Evolutionary conservation across 2,797 vertebrate species (phyloP), one percentile per base, ranked within the genome.

Genomic region (Crypturellus tataupa): DNA sequence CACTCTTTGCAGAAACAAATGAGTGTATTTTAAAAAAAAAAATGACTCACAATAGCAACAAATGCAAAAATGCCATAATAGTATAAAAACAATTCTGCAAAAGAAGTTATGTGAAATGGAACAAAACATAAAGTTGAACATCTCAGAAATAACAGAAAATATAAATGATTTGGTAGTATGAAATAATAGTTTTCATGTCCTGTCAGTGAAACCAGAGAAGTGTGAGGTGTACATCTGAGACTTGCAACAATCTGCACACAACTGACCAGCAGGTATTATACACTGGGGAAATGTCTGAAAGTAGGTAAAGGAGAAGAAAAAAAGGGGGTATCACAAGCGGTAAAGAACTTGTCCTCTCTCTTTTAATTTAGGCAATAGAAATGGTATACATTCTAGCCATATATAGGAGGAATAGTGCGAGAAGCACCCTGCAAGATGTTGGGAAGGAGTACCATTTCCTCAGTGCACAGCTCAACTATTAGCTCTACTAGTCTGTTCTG

Each of bases 1-100:
- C 82, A 76, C 44, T 56, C 49, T 67, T 87, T 75, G 83, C 29
- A 88, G 69, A 86, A 90, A 87, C n/a, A 94, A 96, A 96, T 20
- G 68, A 42, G 3, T 42, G 8, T 68, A 65, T 96, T 96, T 80
- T 18, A 63, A 89, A 82, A 49, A 24, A 24, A 25, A 49, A 24
- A 25, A 27, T 72, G 9, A n/a, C 79, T 78, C 46, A n/a, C 47
- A 46, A 59, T 64, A 69, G 46, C 27, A 68, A 81, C 29, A 91
- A 84, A 86, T 17, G 37, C 81, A 78, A 82, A 91, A 88, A 33
- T 37, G 7, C 11, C 47, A 25, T 49, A 85, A 72, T 7, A 84
- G 14, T 10, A 49, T 65, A 77, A 76, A 81, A 85, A 82, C n/a
- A 67, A 67, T 79, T 47, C 33, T 49, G 27, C 80, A 23, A 75